These are phyloP conservation scores for Lycia hirtaria DNA, from an alignment of 2,888 invertebrate species.

Conservation along the genomic window DNA sequence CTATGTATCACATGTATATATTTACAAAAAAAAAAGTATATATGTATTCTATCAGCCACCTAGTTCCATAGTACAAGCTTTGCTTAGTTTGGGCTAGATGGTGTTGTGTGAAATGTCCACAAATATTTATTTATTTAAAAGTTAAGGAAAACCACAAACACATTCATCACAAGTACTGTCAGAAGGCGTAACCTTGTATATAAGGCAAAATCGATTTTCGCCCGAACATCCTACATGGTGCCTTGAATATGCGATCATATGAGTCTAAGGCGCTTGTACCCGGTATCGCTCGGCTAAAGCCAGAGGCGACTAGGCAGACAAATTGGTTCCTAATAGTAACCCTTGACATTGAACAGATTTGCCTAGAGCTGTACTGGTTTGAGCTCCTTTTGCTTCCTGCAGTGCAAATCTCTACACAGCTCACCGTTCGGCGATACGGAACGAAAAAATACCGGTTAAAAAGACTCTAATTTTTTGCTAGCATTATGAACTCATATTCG, in stretches of 20 bases:
- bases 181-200: constrained; percentile 15
- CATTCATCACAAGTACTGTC: constrained; percentile 4
- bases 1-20: no score
- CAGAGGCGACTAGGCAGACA: constrained; percentile 19
- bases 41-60: no score
- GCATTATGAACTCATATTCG: no score
- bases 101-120: no score
- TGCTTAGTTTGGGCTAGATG: no score
- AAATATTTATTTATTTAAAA: no score
- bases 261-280: constrained; percentile 15
- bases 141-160: constrained; percentile 14
- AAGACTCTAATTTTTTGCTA: no score
- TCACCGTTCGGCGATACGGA: no score
- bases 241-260: constrained; percentile 23
- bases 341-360: constrained; percentile 37
- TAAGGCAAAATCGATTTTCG: constrained; percentile 15
- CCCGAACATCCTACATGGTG: constrained; percentile 4
- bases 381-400: constrained; percentile 33
- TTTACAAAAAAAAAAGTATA: no score
- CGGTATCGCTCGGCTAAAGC: constrained; percentile 22
- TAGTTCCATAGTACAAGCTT: no score
- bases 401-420: not conserved
- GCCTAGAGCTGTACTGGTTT: constrained; percentile 37
- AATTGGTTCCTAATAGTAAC: constrained; percentile 36
- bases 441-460: no score